A percentile compares a stretch with the other conserved stretches of the same genome.
Evolutionary conservation across 2,888 invertebrate species (phyloP).

Genomic region (Diploptera punctata): DNA sequence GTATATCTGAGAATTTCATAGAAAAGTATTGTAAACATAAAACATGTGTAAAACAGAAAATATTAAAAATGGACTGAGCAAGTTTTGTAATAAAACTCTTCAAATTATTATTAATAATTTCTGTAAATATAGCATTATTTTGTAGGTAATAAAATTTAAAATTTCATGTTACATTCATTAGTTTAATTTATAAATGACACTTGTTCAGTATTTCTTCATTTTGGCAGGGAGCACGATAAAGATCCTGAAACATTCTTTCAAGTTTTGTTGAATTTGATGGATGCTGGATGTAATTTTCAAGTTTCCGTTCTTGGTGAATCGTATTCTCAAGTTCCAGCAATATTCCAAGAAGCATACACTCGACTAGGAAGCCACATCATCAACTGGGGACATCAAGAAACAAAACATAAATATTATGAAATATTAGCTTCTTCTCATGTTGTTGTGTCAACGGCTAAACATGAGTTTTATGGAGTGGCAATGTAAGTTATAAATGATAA

Average conservation of each 20-base stretch:
- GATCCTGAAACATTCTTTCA: slow-evolving; percentile 70
- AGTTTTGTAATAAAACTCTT: no score
- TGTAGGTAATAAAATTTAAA: no score
- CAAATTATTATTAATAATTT: no score
- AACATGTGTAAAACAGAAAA: no score
- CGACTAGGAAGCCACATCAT: slow-evolving; percentile 58
- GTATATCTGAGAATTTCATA: no score
- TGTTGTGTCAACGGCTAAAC: slow-evolving; percentile 73
- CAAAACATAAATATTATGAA: slow-evolving; percentile 63
- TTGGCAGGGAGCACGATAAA: slow-evolving; percentile 74
- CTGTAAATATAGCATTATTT: no score
- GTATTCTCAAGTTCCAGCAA: slow-evolving; percentile 64
- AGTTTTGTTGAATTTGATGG: slow-evolving; percentile 58
- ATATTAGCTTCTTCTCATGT: slow-evolving; percentile 65
- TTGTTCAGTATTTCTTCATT: not conserved
- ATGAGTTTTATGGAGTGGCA: slow-evolving; percentile 79
- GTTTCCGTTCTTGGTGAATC: slow-evolving; percentile 69
- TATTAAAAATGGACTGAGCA: no score
- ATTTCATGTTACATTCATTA: no score
- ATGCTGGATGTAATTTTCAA: slow-evolving; percentile 61
- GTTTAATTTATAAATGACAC: no score
- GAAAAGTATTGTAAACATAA: no score
- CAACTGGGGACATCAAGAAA: slow-evolving; percentile 65
- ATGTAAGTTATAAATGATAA: slow-evolving; percentile 59
- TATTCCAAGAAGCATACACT: slow-evolving; percentile 63